These are phyloP conservation scores for Hippocampus guttulatus DNA, from an alignment of 2,113 vertebrate species.

Conservation along the genomic window DNA sequence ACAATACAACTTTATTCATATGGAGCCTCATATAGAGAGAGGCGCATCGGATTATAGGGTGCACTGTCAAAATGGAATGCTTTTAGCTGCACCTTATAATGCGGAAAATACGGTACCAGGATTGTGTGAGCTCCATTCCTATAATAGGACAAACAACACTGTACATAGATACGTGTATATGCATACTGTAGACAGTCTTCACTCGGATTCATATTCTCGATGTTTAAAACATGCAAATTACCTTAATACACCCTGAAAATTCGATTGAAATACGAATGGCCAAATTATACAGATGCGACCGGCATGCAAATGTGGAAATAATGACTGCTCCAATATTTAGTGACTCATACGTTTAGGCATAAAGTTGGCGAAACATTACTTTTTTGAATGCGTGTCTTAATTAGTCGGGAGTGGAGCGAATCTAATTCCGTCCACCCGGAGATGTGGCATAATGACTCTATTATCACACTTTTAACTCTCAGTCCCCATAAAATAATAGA, in stretches of 20 bases:
- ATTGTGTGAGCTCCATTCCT: no score
- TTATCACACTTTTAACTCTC: slow-evolving; percentile 26
- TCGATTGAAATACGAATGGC: not conserved
- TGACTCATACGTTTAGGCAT: slow-evolving; percentile 19
- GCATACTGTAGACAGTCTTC: not conserved
- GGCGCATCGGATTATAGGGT: no score
- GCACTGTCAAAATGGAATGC: no score
- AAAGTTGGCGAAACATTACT: slow-evolving; percentile 25
- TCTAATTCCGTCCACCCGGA: slow-evolving; percentile 25
- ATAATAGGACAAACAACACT: no score
- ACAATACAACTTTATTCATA: no score
- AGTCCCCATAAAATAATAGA: slow-evolving; percentile 14
- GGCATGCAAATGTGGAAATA: slow-evolving; percentile 11
- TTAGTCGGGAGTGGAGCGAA: slow-evolving; percentile 23
- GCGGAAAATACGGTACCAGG: no score
- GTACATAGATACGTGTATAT: no score
- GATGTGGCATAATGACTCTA: slow-evolving; percentile 15
- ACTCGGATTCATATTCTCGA: no score
- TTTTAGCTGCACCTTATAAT: no score
- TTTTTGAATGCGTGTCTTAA: slow-evolving; percentile 25
- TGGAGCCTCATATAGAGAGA: no score
- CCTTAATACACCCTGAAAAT: not conserved
- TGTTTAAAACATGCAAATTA: not conserved
- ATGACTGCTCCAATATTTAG: slow-evolving; percentile 7
- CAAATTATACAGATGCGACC: not conserved